Base-by-base conservation (phyloP, 2,113 vertebrate species). In the Dermatemys mawii region DNA sequence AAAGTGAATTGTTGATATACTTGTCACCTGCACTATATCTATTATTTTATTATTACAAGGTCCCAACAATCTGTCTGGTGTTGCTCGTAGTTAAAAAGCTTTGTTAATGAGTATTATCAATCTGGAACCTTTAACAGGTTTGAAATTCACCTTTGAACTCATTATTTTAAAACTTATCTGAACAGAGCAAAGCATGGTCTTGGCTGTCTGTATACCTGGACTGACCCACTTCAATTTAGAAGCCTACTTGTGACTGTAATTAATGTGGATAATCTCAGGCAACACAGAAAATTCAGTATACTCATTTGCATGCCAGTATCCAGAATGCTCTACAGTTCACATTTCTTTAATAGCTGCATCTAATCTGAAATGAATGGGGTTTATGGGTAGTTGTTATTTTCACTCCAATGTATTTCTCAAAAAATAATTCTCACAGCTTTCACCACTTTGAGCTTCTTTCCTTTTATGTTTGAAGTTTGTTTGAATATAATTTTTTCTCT, bases 311-410 rank as follows among this genome's bases (percentile, higher is more conserved):
- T 87, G 12, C 80, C 89, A 90, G 84, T 87, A 86, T 13, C 3
- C 41, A 60, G 38, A 50, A 21, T 53, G 4, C 17, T 84, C 63
- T 93, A 85, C n/a, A 87, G 14, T 46, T 86, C 38, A 19, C 5
- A n/a, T 73, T 92, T 92, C 67, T 80, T 90, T 88, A 83, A 90
- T 53, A 84, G 67, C 38, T 88, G 17, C 83, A n/a, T 73, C 46
- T 73, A 54, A 86, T 86, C 46, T 16, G 55, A 32, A 6, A 19
- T 87, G 9, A 93, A 81, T 86, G 13, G 27, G 35, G 48, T 5
- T 2, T 32, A 11, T 2, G 26, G 16, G 0, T 2, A 0, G 8
- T 22, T 21, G 3, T 6, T n/a, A n/a, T 35, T 38, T 50, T 83
- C 29, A 60, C 0, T 0, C 5, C 83, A 50, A 44, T 32, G 6